Evolutionary conservation across 1,140 invertebrate genomes (phyloP).

Genomic region (Sitodiplosis mosellana): DNA sequence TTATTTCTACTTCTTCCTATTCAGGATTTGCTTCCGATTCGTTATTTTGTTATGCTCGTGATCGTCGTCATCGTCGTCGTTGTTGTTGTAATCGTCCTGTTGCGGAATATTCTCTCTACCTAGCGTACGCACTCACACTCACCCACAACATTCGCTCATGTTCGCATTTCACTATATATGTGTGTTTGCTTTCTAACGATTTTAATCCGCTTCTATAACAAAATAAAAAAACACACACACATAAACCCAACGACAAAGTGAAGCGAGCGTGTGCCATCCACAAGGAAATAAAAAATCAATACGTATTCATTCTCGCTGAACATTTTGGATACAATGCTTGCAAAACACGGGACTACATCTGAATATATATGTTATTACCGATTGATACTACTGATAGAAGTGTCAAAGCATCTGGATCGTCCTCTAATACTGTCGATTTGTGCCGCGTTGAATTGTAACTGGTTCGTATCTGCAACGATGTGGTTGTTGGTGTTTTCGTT

Average conservation of each 20-base stretch:
- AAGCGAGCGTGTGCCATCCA: not conserved
- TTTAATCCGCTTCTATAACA: too few species aligned
- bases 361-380: slow-evolving; percentile 33
- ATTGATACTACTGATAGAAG: slow-evolving; percentile 51
- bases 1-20: too few species aligned
- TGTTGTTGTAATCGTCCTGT: too few species aligned
- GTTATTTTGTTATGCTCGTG: too few species aligned
- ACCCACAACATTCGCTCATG: too few species aligned
- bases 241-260: not conserved
- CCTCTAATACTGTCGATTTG: slow-evolving; percentile 35
- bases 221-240: not conserved
- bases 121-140: too few species aligned
- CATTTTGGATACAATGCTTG: not conserved
- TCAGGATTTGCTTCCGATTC: too few species aligned
- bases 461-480: slow-evolving; percentile 18
- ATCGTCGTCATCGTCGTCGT: too few species aligned
- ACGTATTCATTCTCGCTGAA: not conserved
- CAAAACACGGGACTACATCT: not conserved
- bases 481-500: too few species aligned
- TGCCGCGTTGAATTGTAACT: slow-evolving; percentile 25
- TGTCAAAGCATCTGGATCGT: slow-evolving; percentile 47
- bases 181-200: too few species aligned
- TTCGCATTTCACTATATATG: too few species aligned
- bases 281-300: not conserved
- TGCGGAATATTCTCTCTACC: too few species aligned